Evolutionary conservation across 1,140 invertebrate species (phyloP).

Genomic region (Scaptomyza pallida): DNA sequence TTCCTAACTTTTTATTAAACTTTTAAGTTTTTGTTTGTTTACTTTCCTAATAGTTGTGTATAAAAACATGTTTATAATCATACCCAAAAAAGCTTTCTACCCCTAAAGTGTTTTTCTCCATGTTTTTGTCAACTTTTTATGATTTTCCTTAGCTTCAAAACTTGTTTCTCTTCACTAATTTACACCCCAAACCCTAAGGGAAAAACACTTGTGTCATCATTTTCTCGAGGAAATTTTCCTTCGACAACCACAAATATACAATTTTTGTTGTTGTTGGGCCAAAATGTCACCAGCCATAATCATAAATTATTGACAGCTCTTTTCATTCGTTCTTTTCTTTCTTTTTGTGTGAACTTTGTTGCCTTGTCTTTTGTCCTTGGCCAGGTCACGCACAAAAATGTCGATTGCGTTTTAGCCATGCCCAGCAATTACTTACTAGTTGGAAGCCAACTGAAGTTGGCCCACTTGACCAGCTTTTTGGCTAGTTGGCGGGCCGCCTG

Average conservation of each 20-base stretch:
- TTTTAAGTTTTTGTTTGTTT: not conserved
- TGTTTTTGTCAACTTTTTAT: not conserved
- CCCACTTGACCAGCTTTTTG: not conserved
- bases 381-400: constrained; percentile 45
- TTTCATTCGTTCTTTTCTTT: not conserved
- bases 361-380: constrained; percentile 40
- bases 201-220: constrained; percentile 9
- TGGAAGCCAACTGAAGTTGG: too few species aligned
- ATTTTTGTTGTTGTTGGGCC: not conserved
- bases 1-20: not conserved
- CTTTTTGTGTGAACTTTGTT: constrained; percentile 29
- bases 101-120: not conserved
- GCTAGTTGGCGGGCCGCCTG: not conserved
- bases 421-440: constrained; percentile 48
- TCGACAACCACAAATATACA: constrained; percentile 10
- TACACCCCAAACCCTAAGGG: not conserved
- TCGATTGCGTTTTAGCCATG: constrained; percentile 21
- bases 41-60: not conserved
- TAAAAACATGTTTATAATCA: constrained; percentile 1
- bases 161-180: not conserved
- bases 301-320: constrained; percentile 45
- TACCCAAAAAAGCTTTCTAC: not conserved
- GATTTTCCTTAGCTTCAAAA: not conserved
- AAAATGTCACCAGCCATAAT: constrained; percentile 47
- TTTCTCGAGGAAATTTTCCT: constrained; percentile 6